Base-by-base conservation (phyloP, 2,113 vertebrate species). In the Rhea americana region DNA sequence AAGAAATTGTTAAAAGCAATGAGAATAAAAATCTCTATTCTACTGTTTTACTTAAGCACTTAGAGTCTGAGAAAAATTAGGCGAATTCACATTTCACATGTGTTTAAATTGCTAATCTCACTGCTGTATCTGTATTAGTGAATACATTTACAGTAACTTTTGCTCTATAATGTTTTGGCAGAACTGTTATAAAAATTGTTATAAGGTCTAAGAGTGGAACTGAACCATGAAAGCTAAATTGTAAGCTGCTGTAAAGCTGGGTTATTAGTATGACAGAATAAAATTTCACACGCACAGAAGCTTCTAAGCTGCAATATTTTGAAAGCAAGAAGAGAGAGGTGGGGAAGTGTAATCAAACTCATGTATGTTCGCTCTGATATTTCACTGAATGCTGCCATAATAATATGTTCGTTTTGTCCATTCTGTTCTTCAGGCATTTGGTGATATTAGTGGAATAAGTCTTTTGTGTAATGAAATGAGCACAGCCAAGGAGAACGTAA, bases 381-480 rank as follows among this genome's bases (percentile, higher is more conserved):
- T 87, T 84, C 70, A 59, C 75, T 89, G 72, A 96, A 94, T 0
- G 13, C 14, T 94, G 28, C 35, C 39, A 35, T 79, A 50, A 55
- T 76, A 86, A 82, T 50, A 56, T 13, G 17, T 86, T 63, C 86
- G 58, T 20, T 89, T 94, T 95, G 41, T 89, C 91, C n/a, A 7
- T 94, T 82, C 56, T 32, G 4, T 62, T 95, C 95, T 96, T 81
- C 96, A 99, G 99, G 97, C 98, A n/a, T 97, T 98, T 73, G 98
- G 98, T 77, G 97, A 98, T 47, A 77, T 97, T 76, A 91, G 97
- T 65, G 94, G 91, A 47, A 76, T 94, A 43, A 94, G 55, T 22
- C 83, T 91, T 13, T 58, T 92, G 48, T 82, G 92, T 37, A 85
- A 82, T 41, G 95, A 96, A 82, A 73, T 73, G 73, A 67, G 84